Conservation (phyloP, 1,140 invertebrate species). For the Akabosia matsudoensis region DNA sequence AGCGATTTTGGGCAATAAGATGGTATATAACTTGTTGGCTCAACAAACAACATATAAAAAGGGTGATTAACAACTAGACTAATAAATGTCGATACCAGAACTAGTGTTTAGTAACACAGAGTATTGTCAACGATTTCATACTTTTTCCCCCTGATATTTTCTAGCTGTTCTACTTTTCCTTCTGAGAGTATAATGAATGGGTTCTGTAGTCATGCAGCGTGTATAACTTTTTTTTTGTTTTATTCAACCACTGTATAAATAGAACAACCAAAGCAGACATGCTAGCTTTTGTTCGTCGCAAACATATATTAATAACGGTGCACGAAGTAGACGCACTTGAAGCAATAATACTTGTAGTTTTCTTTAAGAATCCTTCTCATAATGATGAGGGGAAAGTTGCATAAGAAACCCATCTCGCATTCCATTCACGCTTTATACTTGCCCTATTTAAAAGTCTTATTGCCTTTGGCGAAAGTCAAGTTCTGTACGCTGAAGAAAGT, state of each 20-base stretch:
- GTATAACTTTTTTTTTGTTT: too few species aligned
- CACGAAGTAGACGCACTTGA: too few species aligned
- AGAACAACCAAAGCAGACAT: too few species aligned
- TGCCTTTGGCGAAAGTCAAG: not conserved
- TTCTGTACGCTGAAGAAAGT: not conserved
- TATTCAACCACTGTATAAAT: too few species aligned
- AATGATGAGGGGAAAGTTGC: not conserved
- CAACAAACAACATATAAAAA: not conserved
- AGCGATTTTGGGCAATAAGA: too few species aligned
- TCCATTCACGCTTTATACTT: not conserved
- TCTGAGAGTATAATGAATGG: not conserved
- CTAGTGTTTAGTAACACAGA: not conserved
- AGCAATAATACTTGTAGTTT: too few species aligned
- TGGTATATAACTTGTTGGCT: not conserved
- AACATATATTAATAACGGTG: too few species aligned
- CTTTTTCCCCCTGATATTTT: not conserved
- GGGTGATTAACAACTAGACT: not conserved
- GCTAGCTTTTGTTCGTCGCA: too few species aligned
- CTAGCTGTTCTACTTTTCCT: not conserved
- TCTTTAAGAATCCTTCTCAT: too few species aligned
- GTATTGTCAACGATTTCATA: not conserved
- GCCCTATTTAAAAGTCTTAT: conserved; percentile 9
- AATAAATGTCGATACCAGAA: conserved; percentile 6
- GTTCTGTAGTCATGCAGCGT: too few species aligned
- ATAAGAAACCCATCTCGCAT: not conserved